These are phyloP conservation scores for Sus scrofa DNA, from an alignment of 2,113 vertebrate species.

Conservation along the genomic window T2T-Sscrofa CM000826.6:103995001-103995500, in stretches of 20 bases:
- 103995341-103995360: neutral
- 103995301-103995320: slow-evolving; percentile 26
- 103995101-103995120: neutral
- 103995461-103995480: slow-evolving; percentile 19
- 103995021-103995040: neutral
- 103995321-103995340: neutral
- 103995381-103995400: neutral
- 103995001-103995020: neutral
- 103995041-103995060: slow-evolving; percentile 6
- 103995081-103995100: neutral
- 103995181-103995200: slow-evolving; percentile 8
- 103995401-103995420: neutral
- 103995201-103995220: neutral
- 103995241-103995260: neutral
- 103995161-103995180: slow-evolving; percentile 46
- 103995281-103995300: neutral
- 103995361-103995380: neutral
- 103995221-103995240: neutral
- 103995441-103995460: neutral
- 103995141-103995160: slow-evolving; percentile 19
- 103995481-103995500: neutral
- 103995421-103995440: neutral
- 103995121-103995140: neutral
- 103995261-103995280: neutral
- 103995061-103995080: neutral